Percentiles rank a stretch among this genome's conserved stretches.
These are phyloP conservation scores for Zoanthus solanderi DNA, from an alignment of 92 coral and sea anemone genomes.

Conservation along the genomic window DNA sequence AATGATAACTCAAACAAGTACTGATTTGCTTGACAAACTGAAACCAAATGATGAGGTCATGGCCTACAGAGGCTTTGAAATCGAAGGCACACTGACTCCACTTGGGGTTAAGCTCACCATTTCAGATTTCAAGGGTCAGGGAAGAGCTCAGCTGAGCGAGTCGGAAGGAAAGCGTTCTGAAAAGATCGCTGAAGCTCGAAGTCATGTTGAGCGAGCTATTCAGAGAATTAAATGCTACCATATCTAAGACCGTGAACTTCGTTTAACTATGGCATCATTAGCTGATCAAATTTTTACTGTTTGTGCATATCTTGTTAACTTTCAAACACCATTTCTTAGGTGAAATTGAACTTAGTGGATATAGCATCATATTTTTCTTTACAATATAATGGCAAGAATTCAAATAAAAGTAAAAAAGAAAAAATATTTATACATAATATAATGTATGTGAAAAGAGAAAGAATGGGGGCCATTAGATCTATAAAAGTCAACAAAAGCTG, in stretches of 20 bases:
- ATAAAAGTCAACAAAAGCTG: no score
- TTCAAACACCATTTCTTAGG: constrained; percentile 2
- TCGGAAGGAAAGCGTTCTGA: constrained; percentile 29
- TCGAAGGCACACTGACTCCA: constrained; percentile 38
- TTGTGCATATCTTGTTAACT: constrained; percentile 17
- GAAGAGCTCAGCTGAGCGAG: constrained; percentile 51
- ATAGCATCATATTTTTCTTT: no score
- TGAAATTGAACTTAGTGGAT: not conserved
- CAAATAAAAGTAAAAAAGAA: no score
- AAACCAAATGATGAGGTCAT: constrained; percentile 49
- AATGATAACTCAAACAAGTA: constrained; percentile 53
- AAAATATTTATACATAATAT: no score
- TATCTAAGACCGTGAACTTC: constrained; percentile 42
- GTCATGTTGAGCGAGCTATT: constrained; percentile 28
- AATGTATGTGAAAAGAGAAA: no score
- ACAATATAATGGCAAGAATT: no score
- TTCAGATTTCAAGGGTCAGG: constrained; percentile 58
- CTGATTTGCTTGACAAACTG: constrained; percentile 50
- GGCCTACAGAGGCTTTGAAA: constrained; percentile 52
- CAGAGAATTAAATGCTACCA: constrained; percentile 43
- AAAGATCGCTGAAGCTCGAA: constrained; percentile 64
- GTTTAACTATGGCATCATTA: constrained; percentile 48
- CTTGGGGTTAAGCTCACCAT: constrained; percentile 62
- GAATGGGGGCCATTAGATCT: no score
- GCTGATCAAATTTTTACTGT: constrained; percentile 14